phyloP scores from a whole-genome alignment of 2,888 invertebrate species.

The Penaeus monodon region DNA sequence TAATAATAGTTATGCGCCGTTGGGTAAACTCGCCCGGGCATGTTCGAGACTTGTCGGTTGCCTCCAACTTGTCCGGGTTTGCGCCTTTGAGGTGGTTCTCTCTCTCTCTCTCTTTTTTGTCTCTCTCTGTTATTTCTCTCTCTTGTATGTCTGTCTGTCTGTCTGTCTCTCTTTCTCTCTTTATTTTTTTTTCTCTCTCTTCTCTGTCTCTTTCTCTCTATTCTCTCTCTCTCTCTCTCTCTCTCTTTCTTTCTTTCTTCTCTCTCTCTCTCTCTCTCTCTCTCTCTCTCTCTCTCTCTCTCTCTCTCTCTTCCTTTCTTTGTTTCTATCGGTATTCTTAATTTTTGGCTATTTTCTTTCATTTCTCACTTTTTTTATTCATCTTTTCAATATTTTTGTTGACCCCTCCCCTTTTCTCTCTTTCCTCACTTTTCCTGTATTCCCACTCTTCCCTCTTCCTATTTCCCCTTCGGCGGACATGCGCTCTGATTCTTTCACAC shows the following conservation, averaged over 20 bases:
- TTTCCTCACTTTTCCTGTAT: neutral
- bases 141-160: too few relatives aligned
- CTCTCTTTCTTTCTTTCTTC: neutral
- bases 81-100: too few relatives aligned
- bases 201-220: neutral
- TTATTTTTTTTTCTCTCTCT: too few relatives aligned
- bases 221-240: neutral
- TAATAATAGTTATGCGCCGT: too few relatives aligned
- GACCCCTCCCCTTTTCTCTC: neutral
- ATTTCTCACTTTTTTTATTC: neutral
- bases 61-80: too few relatives aligned
- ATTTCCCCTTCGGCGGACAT: neutral
- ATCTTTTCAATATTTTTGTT: constrained; percentile 1
- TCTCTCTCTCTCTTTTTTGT: too few relatives aligned
- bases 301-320: neutral
- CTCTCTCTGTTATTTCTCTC: too few relatives aligned
- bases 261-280: neutral
- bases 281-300: neutral
- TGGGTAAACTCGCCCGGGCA: too few relatives aligned
- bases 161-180: too few relatives aligned
- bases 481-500: neutral
- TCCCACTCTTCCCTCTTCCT: neutral
- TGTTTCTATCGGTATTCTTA: too few relatives aligned
- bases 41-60: too few relatives aligned
- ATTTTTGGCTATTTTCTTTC: too few relatives aligned